Percentiles rank a stretch among this genome's conserved stretches.
Evolutionary conservation across 2,888 invertebrate species (phyloP).

Genomic region (Allygus modestus): DNA sequence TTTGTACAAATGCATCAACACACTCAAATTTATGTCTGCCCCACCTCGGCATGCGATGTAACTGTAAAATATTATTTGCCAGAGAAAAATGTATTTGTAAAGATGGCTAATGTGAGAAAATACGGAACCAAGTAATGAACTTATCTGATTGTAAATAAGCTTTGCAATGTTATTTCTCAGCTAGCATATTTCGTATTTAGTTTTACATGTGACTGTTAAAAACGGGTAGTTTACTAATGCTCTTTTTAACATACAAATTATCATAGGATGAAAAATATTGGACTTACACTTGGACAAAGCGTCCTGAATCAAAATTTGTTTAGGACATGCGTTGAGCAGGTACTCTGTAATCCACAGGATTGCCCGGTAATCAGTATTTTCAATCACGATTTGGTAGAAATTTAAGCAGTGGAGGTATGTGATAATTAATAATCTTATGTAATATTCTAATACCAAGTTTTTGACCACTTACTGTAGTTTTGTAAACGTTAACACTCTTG

Average conservation of each 20-base stretch:
- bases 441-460: background rate
- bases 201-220: background rate
- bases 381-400: no score
- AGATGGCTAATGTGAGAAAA: background rate
- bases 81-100: no score
- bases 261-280: no score
- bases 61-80: background rate
- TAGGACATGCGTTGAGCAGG: no score
- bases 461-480: slow-evolving; percentile 33
- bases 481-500: slow-evolving; percentile 3
- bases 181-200: background rate
- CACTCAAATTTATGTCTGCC: background rate
- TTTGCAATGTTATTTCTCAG: background rate
- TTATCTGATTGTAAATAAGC: slow-evolving; percentile 11
- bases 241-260: no score
- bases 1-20: slow-evolving; percentile 44
- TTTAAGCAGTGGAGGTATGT: background rate
- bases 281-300: no score
- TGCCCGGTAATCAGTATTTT: no score
- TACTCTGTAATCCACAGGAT: no score
- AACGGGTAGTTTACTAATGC: no score
- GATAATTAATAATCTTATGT: background rate
- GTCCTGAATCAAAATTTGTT: no score
- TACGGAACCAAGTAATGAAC: background rate
- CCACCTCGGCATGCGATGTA: background rate